phyloP scores from a whole-genome alignment of 2,113 vertebrate species.

The Cervus canadensis region DNA sequence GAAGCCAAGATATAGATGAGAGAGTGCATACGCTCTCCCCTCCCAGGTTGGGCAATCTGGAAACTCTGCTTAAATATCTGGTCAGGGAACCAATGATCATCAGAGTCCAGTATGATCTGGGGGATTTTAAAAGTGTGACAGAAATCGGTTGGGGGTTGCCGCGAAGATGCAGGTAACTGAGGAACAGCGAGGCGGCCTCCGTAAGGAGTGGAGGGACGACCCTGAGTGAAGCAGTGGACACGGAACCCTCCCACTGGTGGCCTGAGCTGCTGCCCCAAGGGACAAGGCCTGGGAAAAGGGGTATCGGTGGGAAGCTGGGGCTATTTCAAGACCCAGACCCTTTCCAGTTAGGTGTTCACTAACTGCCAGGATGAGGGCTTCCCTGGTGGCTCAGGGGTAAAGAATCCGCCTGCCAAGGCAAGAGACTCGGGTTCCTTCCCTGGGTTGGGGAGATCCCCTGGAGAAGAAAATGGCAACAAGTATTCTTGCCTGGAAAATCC shows the following conservation, averaged over 20 bases:
- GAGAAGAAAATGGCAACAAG: background rate
- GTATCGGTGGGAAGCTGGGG: rapidly evolving
- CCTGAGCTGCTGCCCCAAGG: background rate
- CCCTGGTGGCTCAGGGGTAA: background rate
- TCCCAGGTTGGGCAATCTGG: background rate
- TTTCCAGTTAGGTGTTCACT: no score
- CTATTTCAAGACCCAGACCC: background rate
- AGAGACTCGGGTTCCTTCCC: background rate
- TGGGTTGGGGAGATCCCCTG: background rate
- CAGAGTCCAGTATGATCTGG: background rate
- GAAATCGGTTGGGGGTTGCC: rapidly evolving
- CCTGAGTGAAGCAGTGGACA: rapidly evolving
- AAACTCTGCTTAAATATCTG: background rate
- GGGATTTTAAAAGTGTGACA: background rate
- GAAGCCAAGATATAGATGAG: background rate
- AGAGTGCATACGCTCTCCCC: no score
- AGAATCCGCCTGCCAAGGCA: background rate
- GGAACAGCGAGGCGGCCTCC: rapidly evolving
- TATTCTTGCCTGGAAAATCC: background rate
- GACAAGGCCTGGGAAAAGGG: background rate
- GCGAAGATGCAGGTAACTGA: background rate
- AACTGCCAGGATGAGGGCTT: background rate
- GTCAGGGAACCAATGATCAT: background rate
- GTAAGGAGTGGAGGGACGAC: background rate
- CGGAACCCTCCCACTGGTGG: background rate